These are phyloP conservation scores for Anoplius nigerrimus DNA, from an alignment of 2,888 invertebrate genomes.

Conservation along the genomic window DNA sequence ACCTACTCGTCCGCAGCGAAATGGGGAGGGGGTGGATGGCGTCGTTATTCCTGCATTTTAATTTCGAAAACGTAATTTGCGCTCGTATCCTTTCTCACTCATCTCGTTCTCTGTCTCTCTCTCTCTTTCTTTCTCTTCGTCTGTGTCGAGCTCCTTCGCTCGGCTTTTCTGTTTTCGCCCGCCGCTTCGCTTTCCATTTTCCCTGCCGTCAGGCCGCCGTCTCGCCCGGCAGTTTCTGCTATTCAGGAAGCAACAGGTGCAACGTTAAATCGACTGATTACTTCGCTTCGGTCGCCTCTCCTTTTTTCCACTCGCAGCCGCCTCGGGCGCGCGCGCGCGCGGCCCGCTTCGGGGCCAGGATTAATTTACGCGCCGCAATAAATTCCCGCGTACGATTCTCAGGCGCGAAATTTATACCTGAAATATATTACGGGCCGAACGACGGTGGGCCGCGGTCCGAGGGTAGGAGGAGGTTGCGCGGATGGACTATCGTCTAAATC, in stretches of 20 bases:
- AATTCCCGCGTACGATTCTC: no score
- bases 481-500: no score
- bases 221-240: background rate
- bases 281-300: constrained; percentile 5
- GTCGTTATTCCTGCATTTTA: constrained; percentile 41
- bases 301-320: background rate
- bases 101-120: background rate
- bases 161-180: constrained; percentile 1
- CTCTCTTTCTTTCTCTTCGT: background rate
- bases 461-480: no score
- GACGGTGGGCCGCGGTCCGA: no score
- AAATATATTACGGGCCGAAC: no score
- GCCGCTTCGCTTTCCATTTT: background rate
- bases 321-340: no score
- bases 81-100: no score
- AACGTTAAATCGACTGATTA: constrained; percentile 12
- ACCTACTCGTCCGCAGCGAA: background rate
- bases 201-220: background rate
- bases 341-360: background rate
- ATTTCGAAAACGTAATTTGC: constrained; percentile 13
- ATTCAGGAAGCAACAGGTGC: constrained; percentile 24
- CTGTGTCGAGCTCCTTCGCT: no score
- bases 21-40: background rate
- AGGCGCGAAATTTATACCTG: no score
- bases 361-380: background rate